Percentiles rank a stretch among this genome's conserved stretches.
phyloP scores from a whole-genome alignment of 1,140 invertebrate species.

The Ostrea denselamellosa region DNA sequence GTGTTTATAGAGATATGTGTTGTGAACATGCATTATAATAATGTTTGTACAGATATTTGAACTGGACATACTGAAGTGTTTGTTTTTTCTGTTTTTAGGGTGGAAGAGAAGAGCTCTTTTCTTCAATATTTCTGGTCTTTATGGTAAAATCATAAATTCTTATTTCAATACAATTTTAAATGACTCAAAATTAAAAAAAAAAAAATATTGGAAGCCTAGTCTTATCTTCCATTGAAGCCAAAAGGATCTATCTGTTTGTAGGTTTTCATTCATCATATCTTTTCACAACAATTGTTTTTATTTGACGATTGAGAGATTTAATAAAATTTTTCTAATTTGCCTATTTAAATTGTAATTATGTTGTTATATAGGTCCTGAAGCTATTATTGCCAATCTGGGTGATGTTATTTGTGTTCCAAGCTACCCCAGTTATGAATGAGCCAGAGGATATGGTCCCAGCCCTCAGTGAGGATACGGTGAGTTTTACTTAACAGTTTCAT shows the following conservation, averaged over 20 bases:
- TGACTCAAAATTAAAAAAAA: background rate
- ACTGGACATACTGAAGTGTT: conserved; percentile 11
- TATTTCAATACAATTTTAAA: background rate
- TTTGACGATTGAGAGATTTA: background rate
- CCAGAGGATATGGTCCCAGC: conserved; percentile 71
- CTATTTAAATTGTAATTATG: background rate
- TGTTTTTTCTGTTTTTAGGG: conserved; percentile 69
- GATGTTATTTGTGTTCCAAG: conserved; percentile 81
- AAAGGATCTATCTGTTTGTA: background rate
- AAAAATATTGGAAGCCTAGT: background rate
- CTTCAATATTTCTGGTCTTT: conserved; percentile 78
- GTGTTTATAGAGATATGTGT: too few relatives aligned
- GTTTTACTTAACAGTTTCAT: background rate
- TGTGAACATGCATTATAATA: too few relatives aligned
- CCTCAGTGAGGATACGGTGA: conserved; percentile 75
- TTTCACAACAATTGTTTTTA: background rate
- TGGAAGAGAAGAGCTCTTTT: conserved; percentile 80
- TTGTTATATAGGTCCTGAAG: conserved; percentile 77
- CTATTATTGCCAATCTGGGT: conserved; percentile 81
- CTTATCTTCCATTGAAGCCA: background rate
- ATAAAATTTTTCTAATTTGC: background rate
- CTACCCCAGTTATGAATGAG: conserved; percentile 67
- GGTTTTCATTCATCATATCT: background rate
- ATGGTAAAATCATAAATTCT: conserved; percentile 70
- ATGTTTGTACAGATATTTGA: too few relatives aligned